phyloP scores from a whole-genome alignment of 2,888 invertebrate species.

The Lochmaea crataegi region DNA sequence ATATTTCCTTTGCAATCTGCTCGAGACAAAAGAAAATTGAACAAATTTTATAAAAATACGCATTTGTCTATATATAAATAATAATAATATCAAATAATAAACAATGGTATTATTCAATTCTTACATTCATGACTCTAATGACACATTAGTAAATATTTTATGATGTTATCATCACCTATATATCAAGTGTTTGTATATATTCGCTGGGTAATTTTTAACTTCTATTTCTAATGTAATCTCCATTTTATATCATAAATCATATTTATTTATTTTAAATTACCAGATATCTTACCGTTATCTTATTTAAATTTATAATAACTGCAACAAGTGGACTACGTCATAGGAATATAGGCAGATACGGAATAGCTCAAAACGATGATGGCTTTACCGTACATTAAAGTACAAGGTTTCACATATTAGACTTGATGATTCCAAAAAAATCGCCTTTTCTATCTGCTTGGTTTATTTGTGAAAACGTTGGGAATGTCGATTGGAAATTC shows the following conservation, averaged over 20 bases:
- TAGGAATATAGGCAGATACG: neutral
- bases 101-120: neutral
- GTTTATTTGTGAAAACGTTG: too few species aligned
- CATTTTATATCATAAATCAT: neutral
- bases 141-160: neutral
- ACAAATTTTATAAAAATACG: too few species aligned
- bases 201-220: neutral
- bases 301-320: neutral
- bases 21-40: too few species aligned
- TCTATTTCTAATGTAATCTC: neutral
- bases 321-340: slow-evolving; percentile 1
- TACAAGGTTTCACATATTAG: too few species aligned
- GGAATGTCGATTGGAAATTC: too few species aligned
- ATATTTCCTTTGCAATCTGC: too few species aligned
- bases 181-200: neutral
- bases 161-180: neutral
- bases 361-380: neutral
- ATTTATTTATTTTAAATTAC: neutral
- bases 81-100: neutral
- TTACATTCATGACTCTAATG: neutral
- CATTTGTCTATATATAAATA: neutral
- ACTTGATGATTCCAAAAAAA: too few species aligned
- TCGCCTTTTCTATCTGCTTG: too few species aligned
- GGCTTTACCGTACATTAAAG: neutral
- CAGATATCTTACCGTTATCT: neutral